These are phyloP conservation scores for Acanthiza pusilla DNA, from an alignment of 2,797 vertebrate species.

Conservation along the genomic window DNA sequence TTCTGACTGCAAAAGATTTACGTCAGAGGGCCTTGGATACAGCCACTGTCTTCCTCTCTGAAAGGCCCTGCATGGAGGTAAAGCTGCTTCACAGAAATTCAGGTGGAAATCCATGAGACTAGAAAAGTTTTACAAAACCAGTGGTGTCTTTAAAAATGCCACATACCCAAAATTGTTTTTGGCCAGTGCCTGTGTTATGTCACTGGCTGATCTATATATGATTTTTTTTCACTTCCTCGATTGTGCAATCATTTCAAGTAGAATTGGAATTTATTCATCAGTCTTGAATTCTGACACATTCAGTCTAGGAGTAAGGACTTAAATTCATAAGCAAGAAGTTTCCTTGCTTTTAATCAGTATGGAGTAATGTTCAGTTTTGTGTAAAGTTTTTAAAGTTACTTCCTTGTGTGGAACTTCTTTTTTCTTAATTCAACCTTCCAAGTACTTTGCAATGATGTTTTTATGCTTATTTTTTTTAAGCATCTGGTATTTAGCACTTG, in stretches of 20 bases:
- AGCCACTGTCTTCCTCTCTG: neutral
- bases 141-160: neutral
- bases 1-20: neutral
- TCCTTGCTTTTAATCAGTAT: neutral
- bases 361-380: neutral
- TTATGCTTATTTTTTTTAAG: neutral
- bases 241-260: neutral
- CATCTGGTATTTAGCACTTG: slow-evolving; percentile 6
- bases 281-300: neutral
- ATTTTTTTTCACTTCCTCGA: neutral
- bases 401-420: neutral
- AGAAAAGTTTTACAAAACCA: neutral
- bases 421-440: neutral
- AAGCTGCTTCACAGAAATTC: neutral
- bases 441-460: neutral
- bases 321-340: neutral
- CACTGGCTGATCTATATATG: neutral
- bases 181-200: neutral
- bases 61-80: neutral
- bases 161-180: neutral
- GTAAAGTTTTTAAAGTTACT: neutral
- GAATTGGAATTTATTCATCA: neutral
- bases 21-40: neutral
- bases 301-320: neutral
- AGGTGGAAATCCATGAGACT: neutral